phyloP scores from a whole-genome alignment of 2,888 invertebrate genomes.

The Microctonus brassicae region DNA sequence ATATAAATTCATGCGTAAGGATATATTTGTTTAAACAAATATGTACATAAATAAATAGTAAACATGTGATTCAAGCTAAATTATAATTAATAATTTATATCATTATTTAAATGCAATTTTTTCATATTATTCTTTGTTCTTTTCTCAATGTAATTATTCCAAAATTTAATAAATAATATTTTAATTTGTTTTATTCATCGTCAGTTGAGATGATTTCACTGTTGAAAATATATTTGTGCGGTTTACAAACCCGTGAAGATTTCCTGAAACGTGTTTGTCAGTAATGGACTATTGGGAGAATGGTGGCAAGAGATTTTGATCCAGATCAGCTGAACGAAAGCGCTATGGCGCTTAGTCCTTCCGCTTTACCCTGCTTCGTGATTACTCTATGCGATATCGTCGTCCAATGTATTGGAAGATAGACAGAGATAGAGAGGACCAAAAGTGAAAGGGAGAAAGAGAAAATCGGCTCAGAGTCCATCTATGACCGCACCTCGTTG shows the following conservation, averaged over 20 bases:
- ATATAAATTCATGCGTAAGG: too few species aligned
- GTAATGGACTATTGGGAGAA: conserved; percentile 22
- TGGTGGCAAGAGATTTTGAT: conserved; percentile 8
- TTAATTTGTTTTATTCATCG: not conserved
- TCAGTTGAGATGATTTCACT: not conserved
- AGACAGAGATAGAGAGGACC: not conserved
- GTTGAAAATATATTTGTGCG: not conserved
- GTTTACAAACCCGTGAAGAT: not conserved
- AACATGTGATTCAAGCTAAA: too few species aligned
- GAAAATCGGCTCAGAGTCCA: conserved; percentile 25
- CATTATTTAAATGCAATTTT: too few species aligned
- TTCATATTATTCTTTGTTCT: too few species aligned
- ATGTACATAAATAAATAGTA: too few species aligned
- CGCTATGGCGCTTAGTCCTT: conserved; percentile 3
- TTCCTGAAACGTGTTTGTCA: conserved; percentile 6
- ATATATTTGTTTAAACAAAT: too few species aligned
- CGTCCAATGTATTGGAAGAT: not conserved
- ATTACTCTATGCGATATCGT: conserved; percentile 9
- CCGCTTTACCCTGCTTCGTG: conserved; percentile 1
- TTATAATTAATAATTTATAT: too few species aligned
- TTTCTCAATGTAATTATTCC: too few species aligned
- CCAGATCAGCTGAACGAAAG: conserved; percentile 25
- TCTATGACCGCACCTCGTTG: conserved; percentile 16
- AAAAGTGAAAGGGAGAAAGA: not conserved
- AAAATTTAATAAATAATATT: not conserved